Conservation (phyloP, 2,888 invertebrate species). For the Dyspetes luteomarginatus region DNA sequence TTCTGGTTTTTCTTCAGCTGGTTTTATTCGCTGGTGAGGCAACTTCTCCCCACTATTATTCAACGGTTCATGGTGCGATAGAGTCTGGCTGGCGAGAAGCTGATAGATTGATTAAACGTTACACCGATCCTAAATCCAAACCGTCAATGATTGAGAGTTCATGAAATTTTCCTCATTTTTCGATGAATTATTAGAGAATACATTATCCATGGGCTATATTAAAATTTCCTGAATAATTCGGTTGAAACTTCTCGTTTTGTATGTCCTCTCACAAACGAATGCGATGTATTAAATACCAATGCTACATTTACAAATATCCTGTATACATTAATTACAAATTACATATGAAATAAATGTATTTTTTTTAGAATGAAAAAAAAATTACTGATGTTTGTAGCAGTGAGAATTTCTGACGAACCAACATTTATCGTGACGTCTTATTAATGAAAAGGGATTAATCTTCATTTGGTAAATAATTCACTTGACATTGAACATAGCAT, state of each 20-base stretch:
- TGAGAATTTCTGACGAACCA: too few relatives aligned
- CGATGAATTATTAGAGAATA: background rate
- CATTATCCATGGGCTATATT: background rate
- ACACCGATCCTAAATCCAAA: conserved; percentile 30
- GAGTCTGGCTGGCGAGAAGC: conserved; percentile 90
- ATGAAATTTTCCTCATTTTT: background rate
- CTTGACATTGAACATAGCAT: conserved; percentile 50
- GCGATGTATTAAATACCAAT: background rate
- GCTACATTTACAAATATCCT: background rate
- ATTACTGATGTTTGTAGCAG: too few relatives aligned
- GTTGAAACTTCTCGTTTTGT: background rate
- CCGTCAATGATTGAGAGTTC: background rate
- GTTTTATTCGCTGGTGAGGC: conserved; percentile 89
- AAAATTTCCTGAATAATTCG: background rate
- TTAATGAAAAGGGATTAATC: conserved; percentile 43
- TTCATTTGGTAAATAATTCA: conserved; percentile 30
- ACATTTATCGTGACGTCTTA: conserved; percentile 13
- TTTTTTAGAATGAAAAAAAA: background rate
- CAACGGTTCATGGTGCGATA: conserved; percentile 89
- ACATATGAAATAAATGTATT: background rate
- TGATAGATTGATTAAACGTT: conserved; percentile 83
- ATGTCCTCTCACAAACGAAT: background rate
- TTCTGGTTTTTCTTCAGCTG: conserved; percentile 83
- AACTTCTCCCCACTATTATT: conserved; percentile 85
- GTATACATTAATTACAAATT: background rate